Percentiles rank a stretch among this genome's conserved stretches.
phyloP scores from a whole-genome alignment of 1,140 invertebrate species.

The Sminthurides bifidus region DNA sequence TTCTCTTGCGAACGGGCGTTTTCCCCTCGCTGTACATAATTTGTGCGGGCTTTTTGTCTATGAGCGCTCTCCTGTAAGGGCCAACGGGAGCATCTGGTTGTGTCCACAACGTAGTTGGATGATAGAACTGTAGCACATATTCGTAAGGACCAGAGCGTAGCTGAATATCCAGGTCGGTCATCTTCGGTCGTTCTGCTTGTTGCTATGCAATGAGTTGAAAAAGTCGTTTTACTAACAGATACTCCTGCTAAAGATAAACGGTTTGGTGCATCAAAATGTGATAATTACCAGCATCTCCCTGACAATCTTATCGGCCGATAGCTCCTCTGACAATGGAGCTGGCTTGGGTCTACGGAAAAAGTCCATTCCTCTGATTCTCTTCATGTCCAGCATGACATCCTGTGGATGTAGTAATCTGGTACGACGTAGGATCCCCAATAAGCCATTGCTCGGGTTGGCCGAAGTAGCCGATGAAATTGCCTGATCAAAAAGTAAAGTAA shows the following conservation, averaged over 20 bases:
- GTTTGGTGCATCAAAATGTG: background rate
- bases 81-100: conserved; percentile 6
- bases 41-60: background rate
- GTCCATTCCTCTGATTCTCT: conserved; percentile 13
- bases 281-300: background rate
- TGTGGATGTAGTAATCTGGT: background rate
- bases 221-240: too few relatives aligned
- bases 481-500: background rate
- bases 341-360: conserved; percentile 2
- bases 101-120: background rate
- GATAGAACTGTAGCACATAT: background rate
- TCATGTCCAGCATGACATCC: conserved; percentile 14
- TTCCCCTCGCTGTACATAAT: background rate
- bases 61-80: background rate
- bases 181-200: background rate
- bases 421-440: conserved; percentile 7
- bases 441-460: conserved; percentile 1
- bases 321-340: conserved; percentile 3
- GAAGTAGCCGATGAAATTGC: conserved; percentile 9
- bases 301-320: conserved; percentile 1
- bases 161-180: conserved; percentile 3
- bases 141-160: background rate
- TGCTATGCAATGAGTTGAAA: conserved; percentile 1
- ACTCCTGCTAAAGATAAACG: too few relatives aligned
- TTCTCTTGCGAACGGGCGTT: background rate